Evolutionary conservation across 2,113 vertebrate species (phyloP).

Genomic region (Urocolius indicus): DNA sequence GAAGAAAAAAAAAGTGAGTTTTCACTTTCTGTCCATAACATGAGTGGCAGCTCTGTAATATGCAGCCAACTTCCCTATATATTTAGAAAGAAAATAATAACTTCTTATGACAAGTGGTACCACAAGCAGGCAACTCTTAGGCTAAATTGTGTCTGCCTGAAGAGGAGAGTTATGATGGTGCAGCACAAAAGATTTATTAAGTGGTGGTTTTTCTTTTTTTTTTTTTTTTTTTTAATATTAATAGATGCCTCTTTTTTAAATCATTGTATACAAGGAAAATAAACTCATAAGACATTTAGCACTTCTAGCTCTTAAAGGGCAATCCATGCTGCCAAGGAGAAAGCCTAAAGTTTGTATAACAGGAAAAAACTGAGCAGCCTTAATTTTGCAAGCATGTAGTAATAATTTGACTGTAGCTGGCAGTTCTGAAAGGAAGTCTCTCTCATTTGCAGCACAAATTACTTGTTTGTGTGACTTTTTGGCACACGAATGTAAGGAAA

Average conservation of each 20-base stretch:
- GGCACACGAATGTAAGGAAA: neutral
- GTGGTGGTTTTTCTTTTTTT: neutral
- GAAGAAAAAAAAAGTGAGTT: neutral
- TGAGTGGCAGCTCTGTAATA: neutral
- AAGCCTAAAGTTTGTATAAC: constrained; percentile 34
- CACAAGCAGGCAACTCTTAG: neutral
- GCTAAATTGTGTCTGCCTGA: neutral
- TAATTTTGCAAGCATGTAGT: neutral
- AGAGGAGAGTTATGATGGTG: neutral
- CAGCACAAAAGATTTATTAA: neutral
- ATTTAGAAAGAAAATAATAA: neutral
- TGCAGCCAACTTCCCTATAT: neutral
- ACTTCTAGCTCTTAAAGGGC: constrained; percentile 30
- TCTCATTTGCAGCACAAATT: constrained; percentile 22
- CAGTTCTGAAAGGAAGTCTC: neutral
- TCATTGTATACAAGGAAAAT: constrained; percentile 32
- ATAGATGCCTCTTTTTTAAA: constrained; percentile 52
- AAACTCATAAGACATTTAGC: constrained; percentile 17
- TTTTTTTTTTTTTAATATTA: constrained; percentile 25
- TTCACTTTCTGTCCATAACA: neutral
- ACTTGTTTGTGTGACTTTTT: constrained; percentile 21
- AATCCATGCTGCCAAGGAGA: neutral
- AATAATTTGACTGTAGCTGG: neutral
- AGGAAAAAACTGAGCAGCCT: neutral
- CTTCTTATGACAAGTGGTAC: neutral